These are phyloP conservation scores for Tinea pellionella DNA, from an alignment of 2,888 invertebrate genomes.

Conservation along the genomic window DNA sequence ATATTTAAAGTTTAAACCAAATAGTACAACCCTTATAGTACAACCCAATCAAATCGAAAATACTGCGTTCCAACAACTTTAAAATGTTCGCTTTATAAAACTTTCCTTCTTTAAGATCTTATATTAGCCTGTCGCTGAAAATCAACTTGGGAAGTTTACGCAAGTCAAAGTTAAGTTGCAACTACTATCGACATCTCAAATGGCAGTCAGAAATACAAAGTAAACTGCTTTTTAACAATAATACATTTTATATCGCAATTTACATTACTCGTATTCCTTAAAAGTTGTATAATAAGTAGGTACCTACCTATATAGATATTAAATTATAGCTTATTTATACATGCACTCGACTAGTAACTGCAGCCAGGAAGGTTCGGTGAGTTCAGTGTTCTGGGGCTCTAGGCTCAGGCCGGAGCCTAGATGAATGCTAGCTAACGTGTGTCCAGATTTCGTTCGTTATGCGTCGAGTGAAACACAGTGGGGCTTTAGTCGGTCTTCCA, in stretches of 20 bases:
- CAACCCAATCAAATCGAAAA: not conserved
- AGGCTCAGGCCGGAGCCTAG: no score
- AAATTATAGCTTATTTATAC: no score
- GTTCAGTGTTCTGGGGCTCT: no score
- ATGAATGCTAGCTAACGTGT: no score
- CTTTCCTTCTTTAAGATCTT: conserved; percentile 11
- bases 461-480: no score
- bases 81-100: conserved; percentile 3
- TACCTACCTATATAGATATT: no score
- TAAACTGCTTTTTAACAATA: not conserved
- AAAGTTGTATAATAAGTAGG: no score
- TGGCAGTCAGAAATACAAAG: conserved; percentile 8
- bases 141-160: conserved; percentile 1
- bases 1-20: not conserved
- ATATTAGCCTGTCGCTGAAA: conserved; percentile 10
- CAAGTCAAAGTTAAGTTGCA: conserved; percentile 5
- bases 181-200: conserved; percentile 10
- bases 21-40: not conserved
- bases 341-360: no score
- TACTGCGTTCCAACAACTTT: not conserved
- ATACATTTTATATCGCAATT: not conserved
- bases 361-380: no score
- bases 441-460: no score
- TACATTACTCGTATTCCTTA: not conserved
- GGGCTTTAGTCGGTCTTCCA: no score